These are phyloP conservation scores for Orthonevra nobilis DNA, from an alignment of 2,888 invertebrate species.

Conservation along the genomic window DNA sequence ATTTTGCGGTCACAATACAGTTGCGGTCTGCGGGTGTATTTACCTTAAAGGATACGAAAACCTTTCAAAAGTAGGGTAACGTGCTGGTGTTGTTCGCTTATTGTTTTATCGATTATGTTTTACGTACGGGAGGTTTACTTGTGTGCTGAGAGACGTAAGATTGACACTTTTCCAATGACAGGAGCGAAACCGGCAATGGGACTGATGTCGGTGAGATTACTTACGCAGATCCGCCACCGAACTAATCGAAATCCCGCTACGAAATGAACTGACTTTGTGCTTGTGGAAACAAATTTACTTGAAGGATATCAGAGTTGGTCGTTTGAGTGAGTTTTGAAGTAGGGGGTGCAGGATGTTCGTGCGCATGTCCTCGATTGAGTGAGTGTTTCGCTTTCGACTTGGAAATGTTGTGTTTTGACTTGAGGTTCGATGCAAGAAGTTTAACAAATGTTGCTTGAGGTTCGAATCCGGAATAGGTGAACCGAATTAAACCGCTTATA, in stretches of 20 bases:
- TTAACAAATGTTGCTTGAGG: no score
- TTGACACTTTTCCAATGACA: conserved; percentile 2
- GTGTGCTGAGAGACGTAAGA: conserved; percentile 8
- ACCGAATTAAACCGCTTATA: no score
- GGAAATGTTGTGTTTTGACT: no score
- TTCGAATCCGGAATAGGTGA: no score
- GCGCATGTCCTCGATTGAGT: no score
- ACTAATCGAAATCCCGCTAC: conserved; percentile 15
- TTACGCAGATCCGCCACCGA: conserved; percentile 19
- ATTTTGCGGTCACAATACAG: conserved; percentile 35
- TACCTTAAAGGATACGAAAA: conserved; percentile 8
- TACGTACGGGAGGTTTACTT: conserved; percentile 3
- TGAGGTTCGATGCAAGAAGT: no score
- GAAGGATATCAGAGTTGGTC: no score
- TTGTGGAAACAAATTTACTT: no score
- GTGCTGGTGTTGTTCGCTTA: conserved; percentile 15
- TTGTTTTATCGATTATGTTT: conserved; percentile 41
- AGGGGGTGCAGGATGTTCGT: no score
- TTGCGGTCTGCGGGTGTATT: conserved; percentile 24
- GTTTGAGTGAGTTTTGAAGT: no score
- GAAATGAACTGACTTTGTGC: no score
- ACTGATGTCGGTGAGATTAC: not conserved
- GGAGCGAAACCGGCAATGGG: conserved; percentile 23
- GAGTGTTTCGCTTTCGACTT: no score
- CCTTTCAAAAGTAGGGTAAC: not conserved